Evolutionary conservation across 2,113 vertebrate species (phyloP).

Genomic region (Pelusios castaneus): DNA sequence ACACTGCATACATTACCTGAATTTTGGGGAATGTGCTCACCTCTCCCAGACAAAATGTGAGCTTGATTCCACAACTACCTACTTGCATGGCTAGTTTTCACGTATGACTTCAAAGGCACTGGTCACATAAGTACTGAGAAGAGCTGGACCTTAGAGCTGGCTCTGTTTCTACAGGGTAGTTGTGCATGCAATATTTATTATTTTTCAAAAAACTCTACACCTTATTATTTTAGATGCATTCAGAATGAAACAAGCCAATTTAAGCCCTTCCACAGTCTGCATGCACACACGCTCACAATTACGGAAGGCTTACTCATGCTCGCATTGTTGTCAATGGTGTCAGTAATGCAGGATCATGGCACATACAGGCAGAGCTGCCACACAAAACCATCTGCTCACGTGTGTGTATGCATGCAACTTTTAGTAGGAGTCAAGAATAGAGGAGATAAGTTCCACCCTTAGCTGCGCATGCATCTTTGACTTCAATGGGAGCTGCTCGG

Average conservation of each 20-base stretch:
- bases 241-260: neutral
- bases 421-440: neutral
- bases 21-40: neutral
- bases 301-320: neutral
- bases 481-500: rapidly evolving
- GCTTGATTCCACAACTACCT: neutral
- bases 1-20: neutral
- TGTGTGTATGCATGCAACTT: rapidly evolving
- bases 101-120: neutral
- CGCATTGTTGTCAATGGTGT: neutral
- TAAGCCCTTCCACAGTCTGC: rapidly evolving
- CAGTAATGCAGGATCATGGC: rapidly evolving
- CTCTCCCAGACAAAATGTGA: neutral
- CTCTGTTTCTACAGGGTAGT: neutral
- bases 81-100: rapidly evolving
- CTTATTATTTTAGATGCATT: neutral
- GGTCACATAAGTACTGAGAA: neutral
- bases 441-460: neutral
- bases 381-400: neutral
- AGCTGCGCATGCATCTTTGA: neutral
- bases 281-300: rapidly evolving
- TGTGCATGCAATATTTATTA: neutral
- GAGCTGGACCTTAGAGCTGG: rapidly evolving
- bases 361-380: neutral
- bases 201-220: neutral